These are phyloP conservation scores for Pogoniulus pusillus DNA, from an alignment of 2,797 vertebrate genomes.

Conservation along the genomic window DNA sequence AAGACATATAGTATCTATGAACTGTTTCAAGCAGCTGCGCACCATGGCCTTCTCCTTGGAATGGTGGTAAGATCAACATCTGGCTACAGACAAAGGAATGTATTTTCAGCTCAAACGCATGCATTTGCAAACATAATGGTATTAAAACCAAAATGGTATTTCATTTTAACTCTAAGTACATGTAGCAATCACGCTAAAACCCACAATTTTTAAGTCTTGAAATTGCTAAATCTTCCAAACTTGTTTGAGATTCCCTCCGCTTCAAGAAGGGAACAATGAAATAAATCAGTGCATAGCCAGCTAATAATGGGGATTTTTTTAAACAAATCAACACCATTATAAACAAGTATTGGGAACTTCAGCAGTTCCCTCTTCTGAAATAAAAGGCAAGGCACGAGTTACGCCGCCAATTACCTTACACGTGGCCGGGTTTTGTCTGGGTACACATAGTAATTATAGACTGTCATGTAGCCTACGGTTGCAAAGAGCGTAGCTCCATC, in stretches of 20 bases:
- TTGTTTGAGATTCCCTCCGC: constrained; percentile 49
- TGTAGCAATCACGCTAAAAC: neutral
- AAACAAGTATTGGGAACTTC: constrained; percentile 83
- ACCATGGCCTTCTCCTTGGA: constrained; percentile 97
- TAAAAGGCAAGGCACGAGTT: constrained; percentile 95
- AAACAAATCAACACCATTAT: constrained; percentile 81
- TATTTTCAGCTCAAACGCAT: constrained; percentile 37
- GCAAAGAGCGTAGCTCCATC: constrained; percentile 98
- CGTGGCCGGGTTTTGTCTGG: constrained; percentile 99
- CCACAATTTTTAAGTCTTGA: constrained; percentile 30
- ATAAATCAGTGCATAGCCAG: constrained; percentile 72
- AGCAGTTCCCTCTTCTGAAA: constrained; percentile 84
- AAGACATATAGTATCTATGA: constrained; percentile 91
- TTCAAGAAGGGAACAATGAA: constrained; percentile 72
- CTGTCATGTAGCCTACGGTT: constrained; percentile 99
- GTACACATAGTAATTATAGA: constrained; percentile 99
- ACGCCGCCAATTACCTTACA: constrained; percentile 98
- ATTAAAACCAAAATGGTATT: neutral
- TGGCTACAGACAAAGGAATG: constrained; percentile 82
- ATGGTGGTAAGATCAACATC: constrained; percentile 96
- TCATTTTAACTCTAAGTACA: constrained; percentile 1
- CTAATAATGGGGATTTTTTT: constrained; percentile 73
- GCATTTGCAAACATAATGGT: neutral
- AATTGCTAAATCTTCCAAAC: constrained; percentile 58
- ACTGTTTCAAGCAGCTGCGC: constrained; percentile 96